Evolutionary conservation across 2,888 invertebrate species (phyloP), one percentile per base, ranked within the genome.

Genomic region (Leptinotarsa haldemani): DNA sequence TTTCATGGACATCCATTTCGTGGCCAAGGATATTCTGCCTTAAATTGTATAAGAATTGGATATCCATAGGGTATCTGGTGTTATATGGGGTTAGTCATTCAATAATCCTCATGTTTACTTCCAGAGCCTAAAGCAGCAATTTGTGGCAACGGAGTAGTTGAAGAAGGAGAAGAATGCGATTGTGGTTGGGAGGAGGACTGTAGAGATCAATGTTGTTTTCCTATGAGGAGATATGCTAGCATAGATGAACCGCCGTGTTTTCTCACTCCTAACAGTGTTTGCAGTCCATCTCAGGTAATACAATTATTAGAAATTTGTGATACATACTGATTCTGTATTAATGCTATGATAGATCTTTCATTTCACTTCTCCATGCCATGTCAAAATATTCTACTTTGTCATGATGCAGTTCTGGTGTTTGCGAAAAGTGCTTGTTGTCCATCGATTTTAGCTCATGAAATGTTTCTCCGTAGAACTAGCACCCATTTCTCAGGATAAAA

Each of bases 121-220:
- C 3, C 88, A 95, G 97, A 97, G 85, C 95, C 96, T 20, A 95
- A 97, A 87, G 94, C 94, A 72, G 95, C 98, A 1, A 95, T 99
- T 84, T 99, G 99, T 88, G 99, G 99, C 70, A 99, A 99, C 88
- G 97, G 97, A 58, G 97, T 99, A 47, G 97, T 97, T 64, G 99
- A 99, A 86, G 94, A 94, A 65, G 97, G 95, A 20, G 99, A 99
- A 88, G 95, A 99, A 87, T 99, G 99, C 87, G 99, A 99, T 88
- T 99, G 99, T 87, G 99, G 99, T 72, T 98, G 97, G 97, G 96
- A 96, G 83, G 96, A 97, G 83, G 98, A 98, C 86, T 99, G 99
- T 87, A 92, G 94, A 72, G 97, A 97, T 87, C 91, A 92, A 65
- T 99, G 99, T 87, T 99, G 99, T 87, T 94, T 94, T 82, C 97